Conservation (phyloP, 2,797 vertebrate species). For the Orientallactaga sibirica region DNA sequence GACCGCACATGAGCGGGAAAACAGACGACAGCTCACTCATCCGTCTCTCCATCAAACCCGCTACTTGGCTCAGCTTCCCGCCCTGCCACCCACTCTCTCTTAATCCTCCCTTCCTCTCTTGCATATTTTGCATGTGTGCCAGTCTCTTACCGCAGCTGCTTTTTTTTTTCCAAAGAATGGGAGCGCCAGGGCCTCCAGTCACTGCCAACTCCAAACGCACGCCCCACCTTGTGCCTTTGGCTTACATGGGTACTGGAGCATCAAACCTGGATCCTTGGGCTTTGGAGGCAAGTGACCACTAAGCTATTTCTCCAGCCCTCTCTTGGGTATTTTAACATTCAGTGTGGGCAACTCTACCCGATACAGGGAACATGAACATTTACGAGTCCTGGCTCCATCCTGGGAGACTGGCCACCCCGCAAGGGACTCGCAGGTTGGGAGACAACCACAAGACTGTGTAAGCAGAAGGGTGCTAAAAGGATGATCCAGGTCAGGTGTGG, state of each 20-base stretch:
- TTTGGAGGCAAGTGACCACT: no score
- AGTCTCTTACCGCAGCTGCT: not conserved
- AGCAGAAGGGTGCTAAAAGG: not conserved
- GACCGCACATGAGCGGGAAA: not conserved
- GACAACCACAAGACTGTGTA: accelerated
- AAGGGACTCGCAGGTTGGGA: not conserved
- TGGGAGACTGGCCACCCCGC: not conserved
- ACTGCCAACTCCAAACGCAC: no score
- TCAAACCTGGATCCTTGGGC: no score
- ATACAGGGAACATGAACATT: not conserved
- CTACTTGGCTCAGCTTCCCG: no score
- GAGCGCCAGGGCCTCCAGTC: no score
- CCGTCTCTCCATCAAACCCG: not conserved
- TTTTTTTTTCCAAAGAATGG: no score
- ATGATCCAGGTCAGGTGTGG: no score
- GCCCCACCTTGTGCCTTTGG: no score
- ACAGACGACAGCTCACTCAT: accelerated
- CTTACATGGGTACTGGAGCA: no score
- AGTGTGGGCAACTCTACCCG: not conserved
- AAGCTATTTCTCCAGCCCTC: no score
- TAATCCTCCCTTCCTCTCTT: no score
- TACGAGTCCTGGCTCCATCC: not conserved
- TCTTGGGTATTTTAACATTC: not conserved
- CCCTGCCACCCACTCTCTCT: not conserved
- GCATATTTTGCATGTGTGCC: no score